A percentile compares a stretch with the other conserved stretches of the same genome.
These are phyloP conservation scores for Phocides pigmalion DNA, from an alignment of 1,140 invertebrate genomes.

Conservation along the genomic window DNA sequence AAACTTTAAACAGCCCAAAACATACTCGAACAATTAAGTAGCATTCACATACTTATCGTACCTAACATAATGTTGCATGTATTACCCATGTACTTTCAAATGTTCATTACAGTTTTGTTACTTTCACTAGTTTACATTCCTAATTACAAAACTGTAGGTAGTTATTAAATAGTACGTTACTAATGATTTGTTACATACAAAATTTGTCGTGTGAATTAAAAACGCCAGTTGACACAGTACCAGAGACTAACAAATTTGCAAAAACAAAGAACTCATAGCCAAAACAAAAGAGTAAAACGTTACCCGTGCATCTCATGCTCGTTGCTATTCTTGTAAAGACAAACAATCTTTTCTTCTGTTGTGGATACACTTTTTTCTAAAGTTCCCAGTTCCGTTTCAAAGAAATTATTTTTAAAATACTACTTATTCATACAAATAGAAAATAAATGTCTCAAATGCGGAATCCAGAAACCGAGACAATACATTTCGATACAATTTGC, in stretches of 20 bases:
- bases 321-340: slow-evolving; percentile 23
- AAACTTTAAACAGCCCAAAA: no score
- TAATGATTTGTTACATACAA: slow-evolving; percentile 22
- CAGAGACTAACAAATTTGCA: not conserved
- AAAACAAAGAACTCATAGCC: not conserved
- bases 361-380: slow-evolving; percentile 2
- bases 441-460: not conserved
- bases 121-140: slow-evolving; percentile 21
- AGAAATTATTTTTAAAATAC: not conserved
- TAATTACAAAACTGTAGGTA: slow-evolving; percentile 26
- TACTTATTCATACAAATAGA: not conserved
- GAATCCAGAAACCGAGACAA: no score
- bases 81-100: slow-evolving; percentile 20
- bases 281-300: slow-evolving; percentile 25
- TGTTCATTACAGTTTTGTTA: slow-evolving; percentile 17
- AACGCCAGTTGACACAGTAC: no score
- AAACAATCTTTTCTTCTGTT: slow-evolving; percentile 24
- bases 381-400: slow-evolving; percentile 1
- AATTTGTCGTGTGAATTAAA: no score
- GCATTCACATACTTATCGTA: not conserved
- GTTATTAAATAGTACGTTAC: not conserved
- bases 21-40: not conserved
- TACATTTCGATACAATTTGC: no score
- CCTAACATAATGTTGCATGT: slow-evolving; percentile 9
- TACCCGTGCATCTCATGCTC: slow-evolving; percentile 8